Evolutionary conservation across 1,140 invertebrate genomes (phyloP).

Genomic region (honey bee (Apis mellifera)): DNA sequence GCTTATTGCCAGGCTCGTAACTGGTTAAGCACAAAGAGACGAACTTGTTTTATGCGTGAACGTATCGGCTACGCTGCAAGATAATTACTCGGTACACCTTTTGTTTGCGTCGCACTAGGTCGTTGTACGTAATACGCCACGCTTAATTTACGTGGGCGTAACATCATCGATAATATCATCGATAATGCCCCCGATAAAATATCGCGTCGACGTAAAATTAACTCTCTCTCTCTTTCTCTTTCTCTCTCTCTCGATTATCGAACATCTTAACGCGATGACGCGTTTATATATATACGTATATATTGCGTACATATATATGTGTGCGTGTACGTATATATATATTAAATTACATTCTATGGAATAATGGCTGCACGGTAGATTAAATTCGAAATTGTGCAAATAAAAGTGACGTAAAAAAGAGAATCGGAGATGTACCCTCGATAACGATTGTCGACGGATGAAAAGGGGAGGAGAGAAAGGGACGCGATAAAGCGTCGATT

Average conservation of each 20-base stretch:
- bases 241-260: no score
- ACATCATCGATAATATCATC: slow-evolving; percentile 4
- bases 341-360: no score
- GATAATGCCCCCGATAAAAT: slow-evolving; percentile 33
- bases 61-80: slow-evolving; percentile 17
- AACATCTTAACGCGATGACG: neutral
- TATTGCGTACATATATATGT: no score
- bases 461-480: neutral
- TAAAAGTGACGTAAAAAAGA: no score
- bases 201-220: slow-evolving; percentile 16
- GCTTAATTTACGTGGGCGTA: slow-evolving; percentile 7
- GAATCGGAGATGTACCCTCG: no score
- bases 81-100: slow-evolving; percentile 42
- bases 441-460: neutral
- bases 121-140: neutral
- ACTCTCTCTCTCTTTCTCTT: no score
- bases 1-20: neutral
- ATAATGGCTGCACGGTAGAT: no score
- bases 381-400: no score
- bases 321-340: no score
- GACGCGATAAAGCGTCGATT: slow-evolving; percentile 37
- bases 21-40: neutral
- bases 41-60: neutral
- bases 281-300: neutral
- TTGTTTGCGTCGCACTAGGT: slow-evolving; percentile 5